A percentile compares a stretch with the other conserved stretches of the same genome.
phyloP scores from a whole-genome alignment of 2,888 invertebrate genomes.

The Diadegma fenestrale region DNA sequence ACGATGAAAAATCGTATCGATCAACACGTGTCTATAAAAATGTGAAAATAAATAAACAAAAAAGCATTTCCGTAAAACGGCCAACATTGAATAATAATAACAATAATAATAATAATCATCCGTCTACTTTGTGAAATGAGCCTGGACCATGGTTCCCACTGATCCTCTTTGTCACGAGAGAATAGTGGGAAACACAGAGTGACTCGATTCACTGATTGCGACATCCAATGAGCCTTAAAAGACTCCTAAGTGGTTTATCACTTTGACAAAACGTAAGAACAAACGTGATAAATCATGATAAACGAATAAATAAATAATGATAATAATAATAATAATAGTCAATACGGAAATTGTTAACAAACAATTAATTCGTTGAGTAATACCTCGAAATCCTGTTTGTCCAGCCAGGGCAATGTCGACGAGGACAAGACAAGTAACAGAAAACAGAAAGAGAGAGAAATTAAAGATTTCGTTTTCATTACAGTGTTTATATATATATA shows the following conservation, averaged over 20 bases:
- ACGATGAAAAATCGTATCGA: constrained; percentile 42
- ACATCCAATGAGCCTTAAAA: no score
- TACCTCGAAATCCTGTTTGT: constrained; percentile 95
- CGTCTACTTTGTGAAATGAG: constrained; percentile 30
- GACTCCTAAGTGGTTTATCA: no score
- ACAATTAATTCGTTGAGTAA: constrained; percentile 84
- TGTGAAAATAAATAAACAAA: constrained; percentile 61
- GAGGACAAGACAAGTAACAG: constrained; percentile 90
- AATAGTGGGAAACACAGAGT: not conserved
- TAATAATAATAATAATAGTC: constrained; percentile 73
- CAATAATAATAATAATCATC: constrained; percentile 75
- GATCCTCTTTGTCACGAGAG: not conserved
- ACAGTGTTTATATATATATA: constrained; percentile 52
- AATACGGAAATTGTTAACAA: constrained; percentile 81
- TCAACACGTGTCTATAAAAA: constrained; percentile 65
- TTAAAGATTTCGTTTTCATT: constrained; percentile 76
- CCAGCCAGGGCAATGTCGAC: constrained; percentile 88
- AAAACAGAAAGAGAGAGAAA: constrained; percentile 87
- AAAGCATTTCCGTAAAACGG: constrained; percentile 83
- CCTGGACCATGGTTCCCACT: not conserved
- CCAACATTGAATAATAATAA: constrained; percentile 79
- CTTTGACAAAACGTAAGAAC: not conserved
- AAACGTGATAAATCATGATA: not conserved
- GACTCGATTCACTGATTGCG: not conserved
- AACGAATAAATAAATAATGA: not conserved